A percentile compares a stretch with the other conserved stretches of the same genome.
These are phyloP conservation scores for Cercocebus atys DNA, from an alignment of 2,113 vertebrate species.

Conservation along the genomic window DNA sequence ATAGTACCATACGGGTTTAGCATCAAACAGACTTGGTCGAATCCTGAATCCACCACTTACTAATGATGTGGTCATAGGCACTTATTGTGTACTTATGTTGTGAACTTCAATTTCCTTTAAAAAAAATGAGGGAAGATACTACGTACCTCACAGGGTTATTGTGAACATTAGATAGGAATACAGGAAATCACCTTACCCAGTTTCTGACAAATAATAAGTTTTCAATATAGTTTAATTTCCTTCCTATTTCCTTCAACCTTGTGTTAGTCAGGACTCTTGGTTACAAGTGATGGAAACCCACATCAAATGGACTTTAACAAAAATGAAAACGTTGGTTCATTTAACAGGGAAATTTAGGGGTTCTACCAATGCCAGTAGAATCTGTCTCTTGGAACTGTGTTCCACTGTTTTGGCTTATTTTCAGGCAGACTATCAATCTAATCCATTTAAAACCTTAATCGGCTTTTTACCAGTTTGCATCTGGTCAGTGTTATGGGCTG, in stretches of 20 bases:
- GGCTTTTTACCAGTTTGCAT: not conserved
- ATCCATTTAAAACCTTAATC: constrained; percentile 24
- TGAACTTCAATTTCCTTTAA: constrained; percentile 32
- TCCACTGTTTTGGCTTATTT: constrained; percentile 3
- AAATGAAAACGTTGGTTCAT: not conserved
- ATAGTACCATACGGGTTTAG: not conserved
- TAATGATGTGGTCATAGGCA: not conserved
- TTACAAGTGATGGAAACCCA: not conserved
- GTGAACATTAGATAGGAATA: not conserved
- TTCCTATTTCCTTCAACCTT: not conserved
- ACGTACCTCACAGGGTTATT: not conserved
- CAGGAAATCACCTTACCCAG: not conserved
- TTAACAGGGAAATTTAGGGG: not conserved
- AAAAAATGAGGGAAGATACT: not conserved
- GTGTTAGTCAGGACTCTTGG: not conserved
- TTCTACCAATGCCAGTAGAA: not conserved
- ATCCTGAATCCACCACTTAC: not conserved
- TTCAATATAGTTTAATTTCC: not conserved
- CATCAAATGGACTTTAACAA: not conserved
- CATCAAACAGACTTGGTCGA: not conserved
- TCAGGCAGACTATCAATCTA: not conserved
- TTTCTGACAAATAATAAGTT: not conserved
- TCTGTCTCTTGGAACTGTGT: not conserved
- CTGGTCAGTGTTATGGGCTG: not conserved
- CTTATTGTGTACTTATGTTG: not conserved